Evolutionary conservation across 2,888 invertebrate species (phyloP), one percentile per base, ranked within the genome.

Genomic region (Nysson spinosus): DNA sequence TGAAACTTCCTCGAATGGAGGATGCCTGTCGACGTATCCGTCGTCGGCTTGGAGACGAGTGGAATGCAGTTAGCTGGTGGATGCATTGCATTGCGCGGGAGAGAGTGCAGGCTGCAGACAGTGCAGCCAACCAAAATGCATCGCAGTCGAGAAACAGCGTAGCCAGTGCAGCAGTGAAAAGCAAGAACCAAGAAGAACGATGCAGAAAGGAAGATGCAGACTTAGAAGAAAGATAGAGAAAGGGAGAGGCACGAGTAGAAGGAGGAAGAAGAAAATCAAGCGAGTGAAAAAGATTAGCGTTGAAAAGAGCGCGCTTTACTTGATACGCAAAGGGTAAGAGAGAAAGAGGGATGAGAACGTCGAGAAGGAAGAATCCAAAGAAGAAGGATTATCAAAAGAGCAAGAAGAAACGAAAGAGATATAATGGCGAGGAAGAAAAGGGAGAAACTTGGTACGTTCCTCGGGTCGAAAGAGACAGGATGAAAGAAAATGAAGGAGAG

Each of bases 121-220:
- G 47, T 54, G 60, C 43, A 20, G 37, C 26, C 40, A 14, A 14
- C 26, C 4, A 42, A 32, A 54, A 63, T 44, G 57, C 55, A 67
- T 42, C 50, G 32, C 40, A n/a, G 40, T 51, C 40, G 35, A 20
- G 46, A 35, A 42, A 17, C 14, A n/a, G 24, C 14, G 22, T 1
- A 50, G 32, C 19, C 26, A 12, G 32, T 26, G 42, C 32, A 12
- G 2, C 19, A 6, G 26, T 9, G 35, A 28, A 24, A 12, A 5
- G 20, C 26, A 28, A 51, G 28, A 56, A 34, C n/a, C n/a, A 46
- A 44, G 28, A 35, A 44, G 44, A 34, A 60, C 35, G 57, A 61
- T 67, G 54, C 47, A 56, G 63, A 57, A 55, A 40, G 64, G 58
- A 61, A 69, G 69, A 60, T 3, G 16, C 16, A 35, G 16, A 9